Percentiles rank a stretch among this genome's conserved stretches.
phyloP scores from a whole-genome alignment of 2,888 invertebrate genomes.

The Caenorhabditis sp. region DNA sequence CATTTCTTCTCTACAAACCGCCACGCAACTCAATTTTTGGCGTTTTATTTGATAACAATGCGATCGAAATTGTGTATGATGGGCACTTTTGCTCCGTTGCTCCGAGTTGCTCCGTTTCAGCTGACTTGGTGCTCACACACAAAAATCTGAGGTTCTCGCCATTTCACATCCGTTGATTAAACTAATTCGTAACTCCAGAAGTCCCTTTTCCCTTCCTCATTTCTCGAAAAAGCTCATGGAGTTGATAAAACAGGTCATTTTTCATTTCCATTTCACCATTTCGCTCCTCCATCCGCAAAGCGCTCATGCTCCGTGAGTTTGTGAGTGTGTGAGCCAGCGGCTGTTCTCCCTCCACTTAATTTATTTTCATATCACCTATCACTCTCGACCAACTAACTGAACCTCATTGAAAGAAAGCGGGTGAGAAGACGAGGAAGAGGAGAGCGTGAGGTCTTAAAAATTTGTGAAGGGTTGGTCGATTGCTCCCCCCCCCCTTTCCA shows the following conservation, averaged over 20 bases:
- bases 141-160: conserved; percentile 2
- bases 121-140: conserved; percentile 23
- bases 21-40: conserved; percentile 28
- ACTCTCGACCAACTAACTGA: conserved; percentile 27
- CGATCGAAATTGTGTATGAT: conserved; percentile 37
- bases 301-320: background rate
- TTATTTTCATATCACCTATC: conserved; percentile 44
- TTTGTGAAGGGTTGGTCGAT: too few species aligned
- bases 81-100: conserved; percentile 3
- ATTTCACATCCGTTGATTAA: background rate
- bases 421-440: conserved; percentile 4
- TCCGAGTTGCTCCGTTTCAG: conserved; percentile 35
- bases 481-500: too few species aligned
- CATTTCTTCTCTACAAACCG: conserved; percentile 13
- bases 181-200: conserved; percentile 9
- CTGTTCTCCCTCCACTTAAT: conserved; percentile 32
- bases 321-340: conserved; percentile 9
- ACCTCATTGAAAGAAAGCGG: conserved; percentile 15
- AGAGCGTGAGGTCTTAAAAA: background rate
- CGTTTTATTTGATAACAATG: conserved; percentile 41
- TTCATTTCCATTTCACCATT: background rate
- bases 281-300: background rate
- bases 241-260: background rate
- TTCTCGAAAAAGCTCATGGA: too few species aligned
- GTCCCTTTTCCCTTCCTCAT: background rate